These are phyloP conservation scores for Chondrosia reniformis DNA, from an alignment of 37 sponge, comb jelly and placozoan species.

Conservation along the genomic window DNA sequence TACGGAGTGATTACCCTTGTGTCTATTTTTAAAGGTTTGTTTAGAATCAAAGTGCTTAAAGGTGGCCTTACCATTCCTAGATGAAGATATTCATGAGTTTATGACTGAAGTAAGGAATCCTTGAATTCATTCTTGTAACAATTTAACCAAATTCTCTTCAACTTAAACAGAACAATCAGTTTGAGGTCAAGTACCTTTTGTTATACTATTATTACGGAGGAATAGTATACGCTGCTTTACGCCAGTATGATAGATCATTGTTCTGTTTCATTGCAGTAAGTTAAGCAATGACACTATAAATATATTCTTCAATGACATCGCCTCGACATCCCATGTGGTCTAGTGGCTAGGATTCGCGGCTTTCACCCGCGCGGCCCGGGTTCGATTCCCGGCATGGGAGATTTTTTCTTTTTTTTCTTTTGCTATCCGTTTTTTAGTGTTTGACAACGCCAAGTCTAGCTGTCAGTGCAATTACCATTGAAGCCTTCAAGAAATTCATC, in stretches of 20 bases:
- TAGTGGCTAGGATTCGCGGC: constrained; percentile 55
- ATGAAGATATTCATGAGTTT: constrained; percentile 51
- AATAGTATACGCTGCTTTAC: constrained; percentile 82
- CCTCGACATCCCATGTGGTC: constrained; percentile 24
- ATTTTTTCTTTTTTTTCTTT: constrained; percentile 17
- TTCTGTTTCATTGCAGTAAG: constrained; percentile 81
- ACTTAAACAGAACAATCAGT: constrained; percentile 45
- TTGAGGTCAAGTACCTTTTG: constrained; percentile 70
- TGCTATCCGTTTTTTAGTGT: constrained; percentile 42
- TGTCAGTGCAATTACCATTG: constrained; percentile 90
- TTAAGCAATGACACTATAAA: neutral
- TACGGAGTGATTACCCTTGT: too few relatives aligned
- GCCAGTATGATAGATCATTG: constrained; percentile 71
- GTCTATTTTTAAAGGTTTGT: constrained; percentile 54
- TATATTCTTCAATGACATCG: neutral
- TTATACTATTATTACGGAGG: constrained; percentile 96
- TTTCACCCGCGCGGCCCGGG: constrained; percentile 46
- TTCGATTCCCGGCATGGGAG: constrained; percentile 33
- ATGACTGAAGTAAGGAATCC: constrained; percentile 52
- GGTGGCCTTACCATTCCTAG: constrained; percentile 75
- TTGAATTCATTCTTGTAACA: neutral
- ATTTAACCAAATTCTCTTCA: neutral
- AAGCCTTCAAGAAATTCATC: constrained; percentile 92
- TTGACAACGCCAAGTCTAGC: constrained; percentile 76
- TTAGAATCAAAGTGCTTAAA: constrained; percentile 77